Evolutionary conservation across 2,888 invertebrate genomes (phyloP).

Genomic region (Hirtodrosophila histrioides): DNA sequence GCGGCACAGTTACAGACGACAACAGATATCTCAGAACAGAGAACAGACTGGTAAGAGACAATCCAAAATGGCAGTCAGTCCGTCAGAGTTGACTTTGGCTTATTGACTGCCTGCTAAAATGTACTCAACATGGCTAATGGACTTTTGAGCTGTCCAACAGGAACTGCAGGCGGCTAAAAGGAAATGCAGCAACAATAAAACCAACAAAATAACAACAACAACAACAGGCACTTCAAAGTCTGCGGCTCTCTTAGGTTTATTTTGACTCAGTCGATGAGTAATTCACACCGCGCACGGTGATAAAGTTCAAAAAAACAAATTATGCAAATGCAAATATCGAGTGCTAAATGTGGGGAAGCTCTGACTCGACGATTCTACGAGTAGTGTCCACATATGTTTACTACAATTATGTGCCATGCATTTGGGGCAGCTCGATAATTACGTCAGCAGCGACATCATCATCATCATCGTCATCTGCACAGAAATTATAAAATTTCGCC

Average conservation of each 20-base stretch:
- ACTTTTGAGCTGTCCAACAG: conserved; percentile 41
- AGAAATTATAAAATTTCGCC: conserved; percentile 21
- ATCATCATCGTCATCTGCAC: conserved; percentile 11
- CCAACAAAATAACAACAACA: conserved; percentile 9
- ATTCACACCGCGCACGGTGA: conserved; percentile 37
- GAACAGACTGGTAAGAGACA: conserved; percentile 2
- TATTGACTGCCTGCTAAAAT: conserved; percentile 51
- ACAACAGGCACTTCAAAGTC: conserved; percentile 30
- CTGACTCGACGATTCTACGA: conserved; percentile 1
- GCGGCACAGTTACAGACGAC: conserved; percentile 12
- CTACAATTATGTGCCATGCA: conserved; percentile 3
- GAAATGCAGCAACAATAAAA: conserved; percentile 51
- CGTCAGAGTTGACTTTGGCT: conserved; percentile 22
- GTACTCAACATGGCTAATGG: conserved; percentile 64
- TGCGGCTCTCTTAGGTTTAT: conserved; percentile 28
- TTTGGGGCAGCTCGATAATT: conserved; percentile 34
- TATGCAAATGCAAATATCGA: conserved; percentile 4
- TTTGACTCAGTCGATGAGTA: conserved; percentile 46
- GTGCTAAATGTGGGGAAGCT: not conserved
- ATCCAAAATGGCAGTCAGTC: conserved; percentile 29
- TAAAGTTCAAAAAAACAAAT: conserved; percentile 41
- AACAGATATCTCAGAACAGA: conserved; percentile 4
- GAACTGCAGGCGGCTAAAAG: conserved; percentile 33
- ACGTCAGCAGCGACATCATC: conserved; percentile 44
- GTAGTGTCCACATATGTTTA: conserved; percentile 8